These are phyloP conservation scores for Buphagus erythrorhynchus DNA, from an alignment of 2,797 vertebrate species.

Conservation along the genomic window DNA sequence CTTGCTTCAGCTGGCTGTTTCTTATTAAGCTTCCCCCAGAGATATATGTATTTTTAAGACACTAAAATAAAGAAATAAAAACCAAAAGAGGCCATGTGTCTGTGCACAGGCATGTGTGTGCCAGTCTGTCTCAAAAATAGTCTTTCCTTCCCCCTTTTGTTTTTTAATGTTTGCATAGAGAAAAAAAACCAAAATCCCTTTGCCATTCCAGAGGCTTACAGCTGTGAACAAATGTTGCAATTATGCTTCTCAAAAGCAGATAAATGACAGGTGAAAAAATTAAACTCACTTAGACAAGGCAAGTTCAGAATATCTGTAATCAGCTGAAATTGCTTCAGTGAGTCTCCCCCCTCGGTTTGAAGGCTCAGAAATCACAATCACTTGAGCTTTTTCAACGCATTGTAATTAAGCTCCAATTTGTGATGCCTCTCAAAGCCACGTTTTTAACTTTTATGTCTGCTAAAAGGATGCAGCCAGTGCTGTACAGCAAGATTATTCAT, in stretches of 20 bases:
- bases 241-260: constrained; percentile 57
- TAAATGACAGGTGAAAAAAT: constrained; percentile 65
- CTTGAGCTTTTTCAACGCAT: not conserved
- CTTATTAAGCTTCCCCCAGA: constrained; percentile 27
- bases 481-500: not conserved
- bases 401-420: constrained; percentile 34
- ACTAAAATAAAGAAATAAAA: constrained; percentile 23
- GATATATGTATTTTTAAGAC: constrained; percentile 2
- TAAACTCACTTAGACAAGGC: constrained; percentile 59
- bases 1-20: constrained; percentile 15
- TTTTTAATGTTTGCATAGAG: constrained; percentile 35
- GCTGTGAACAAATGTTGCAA: constrained; percentile 63
- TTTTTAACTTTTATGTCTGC: not conserved
- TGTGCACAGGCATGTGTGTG: not conserved
- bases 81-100: not conserved
- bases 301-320: constrained; percentile 54
- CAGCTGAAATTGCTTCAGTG: constrained; percentile 46
- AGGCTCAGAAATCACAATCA: constrained; percentile 27
- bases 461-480: not conserved
- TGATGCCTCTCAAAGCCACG: not conserved
- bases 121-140: not conserved
- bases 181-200: not conserved
- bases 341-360: not conserved
- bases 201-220: constrained; percentile 33
- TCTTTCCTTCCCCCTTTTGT: not conserved